Conservation (phyloP, 1,140 invertebrate genomes). For the Hyles euphorbiae region DNA sequence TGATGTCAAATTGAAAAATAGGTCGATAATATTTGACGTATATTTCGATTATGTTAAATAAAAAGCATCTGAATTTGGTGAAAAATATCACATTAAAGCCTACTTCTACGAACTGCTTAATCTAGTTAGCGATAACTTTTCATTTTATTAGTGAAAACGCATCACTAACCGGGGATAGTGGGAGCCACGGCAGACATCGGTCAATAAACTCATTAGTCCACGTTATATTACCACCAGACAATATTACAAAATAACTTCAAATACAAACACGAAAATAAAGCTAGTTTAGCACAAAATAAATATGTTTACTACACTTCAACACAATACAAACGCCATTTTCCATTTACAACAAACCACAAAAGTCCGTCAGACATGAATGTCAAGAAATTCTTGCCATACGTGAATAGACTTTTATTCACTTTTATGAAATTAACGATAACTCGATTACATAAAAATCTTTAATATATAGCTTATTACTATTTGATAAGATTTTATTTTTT, state of each 20-base stretch:
- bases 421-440: no score
- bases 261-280: conserved; percentile 8
- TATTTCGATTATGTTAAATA: background rate
- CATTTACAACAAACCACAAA: conserved; percentile 44
- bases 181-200: conserved; percentile 74
- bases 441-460: no score
- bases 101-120: no score
- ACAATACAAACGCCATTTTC: conserved; percentile 74
- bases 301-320: conserved; percentile 63
- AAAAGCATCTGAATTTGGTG: background rate
- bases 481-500: no score
- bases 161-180: conserved; percentile 69
- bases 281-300: conserved; percentile 24
- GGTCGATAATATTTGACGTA: conserved; percentile 33
- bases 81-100: no score
- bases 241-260: conserved; percentile 31
- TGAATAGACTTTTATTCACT: no score
- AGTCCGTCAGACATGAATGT: conserved; percentile 5
- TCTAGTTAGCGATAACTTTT: no score
- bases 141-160: conserved; percentile 5
- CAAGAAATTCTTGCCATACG: no score
- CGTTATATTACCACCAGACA: conserved; percentile 43
- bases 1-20: conserved; percentile 66
- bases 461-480: no score
- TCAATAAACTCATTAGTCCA: conserved; percentile 69